Evolutionary conservation across 2,797 vertebrate species (phyloP), one percentile per base, ranked within the genome.

Genomic region (Rhinichthys osculus): DNA sequence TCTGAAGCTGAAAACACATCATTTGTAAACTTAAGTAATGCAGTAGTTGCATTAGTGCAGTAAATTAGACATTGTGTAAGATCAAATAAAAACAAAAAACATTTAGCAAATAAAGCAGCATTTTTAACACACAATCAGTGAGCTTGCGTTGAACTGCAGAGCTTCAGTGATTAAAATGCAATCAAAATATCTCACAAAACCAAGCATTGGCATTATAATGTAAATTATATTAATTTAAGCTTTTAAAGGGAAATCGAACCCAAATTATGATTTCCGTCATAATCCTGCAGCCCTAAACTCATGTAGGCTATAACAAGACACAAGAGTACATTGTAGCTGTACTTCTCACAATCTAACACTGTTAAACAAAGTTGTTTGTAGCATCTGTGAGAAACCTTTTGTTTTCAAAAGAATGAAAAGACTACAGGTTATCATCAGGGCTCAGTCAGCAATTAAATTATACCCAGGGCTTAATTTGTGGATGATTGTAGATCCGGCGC

Each of bases 401-500:
- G 92, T 92, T 57, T 57, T 19, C 19, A 7, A 92, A 88, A 89
- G 88, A 93, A 89, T 90, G 92, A 94, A 90, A 91, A 83, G 90
- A 92, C 92, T 89, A 90, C 92, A 93, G 92, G 93, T 95, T 93
- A 93, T 94, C 92, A 88, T 88, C 92, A 87, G 82, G 91, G 89
- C 93, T 93, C 94, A 93, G 92, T 93, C 93, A 92, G 90, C 90
- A 90, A 94, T 94, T 94, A 92, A 89, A 92, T 94, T 92, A 93
- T 7, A 21, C 50, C 11, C 4, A 62, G 10, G n/a, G n/a, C 59
- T 62, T 62, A 62, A 62, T 27, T 27, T 27, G n/a, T 30, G 30
- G 30, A 30, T 30, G 30, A 30, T 30, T 30, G 30, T 30, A 11
- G 42, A 62, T 27, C 59, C 59, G 0, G 2, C 59, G 11, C 10